Evolutionary conservation across 2,113 vertebrate species (phyloP), one percentile per base, ranked within the genome.

Genomic region (Proterorhinus semilunaris): DNA sequence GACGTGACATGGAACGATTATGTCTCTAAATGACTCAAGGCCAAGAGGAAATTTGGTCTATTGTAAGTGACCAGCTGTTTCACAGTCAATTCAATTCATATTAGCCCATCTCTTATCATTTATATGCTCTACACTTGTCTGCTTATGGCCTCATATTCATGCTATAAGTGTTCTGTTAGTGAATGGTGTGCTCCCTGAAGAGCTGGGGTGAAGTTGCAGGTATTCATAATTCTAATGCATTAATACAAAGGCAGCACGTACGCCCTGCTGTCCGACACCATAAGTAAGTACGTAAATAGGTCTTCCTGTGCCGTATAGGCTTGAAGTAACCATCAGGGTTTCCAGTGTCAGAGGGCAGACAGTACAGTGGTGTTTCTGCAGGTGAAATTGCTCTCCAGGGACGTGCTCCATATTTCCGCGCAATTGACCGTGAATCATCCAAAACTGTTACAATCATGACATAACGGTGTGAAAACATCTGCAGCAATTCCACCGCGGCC

Each of bases 281-380:
- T 44, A 6, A 21, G 21, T 21, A 21, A 21, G n/a, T 4, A 61
- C 44, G 36, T n/a, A 61, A 44, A 42, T 61, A 61, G 55, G 11
- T 68, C 36, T 62, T 68, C 65, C 68, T 61, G 13, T 43, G 58
- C 42, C 42, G 13, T 42, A n/a, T n/a, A n/a, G 12, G 58, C 58
- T 43, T 8, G 12, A 61, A 61, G n/a, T 61, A 61, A 44, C 58
- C 42, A 61, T 13, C 12, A 9, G 58, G 42, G 42, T 45, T 44
- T 44, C 15, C 42, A 59, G 13, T 59, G 58, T 43, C 36, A n/a
- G 10, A 61, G 58, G 42, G 36, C 15, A 42, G 12, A 8, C 9
- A 13, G 11, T 59, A 8, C 12, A 10, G 57, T 43, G 6, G 10
- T 43, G 53, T 55, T 55, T 13, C 15, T 8, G n/a, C 27, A 58